A percentile compares a stretch with the other conserved stretches of the same genome.
phyloP scores from a whole-genome alignment of 2,888 invertebrate genomes.

The Dione juno region DNA sequence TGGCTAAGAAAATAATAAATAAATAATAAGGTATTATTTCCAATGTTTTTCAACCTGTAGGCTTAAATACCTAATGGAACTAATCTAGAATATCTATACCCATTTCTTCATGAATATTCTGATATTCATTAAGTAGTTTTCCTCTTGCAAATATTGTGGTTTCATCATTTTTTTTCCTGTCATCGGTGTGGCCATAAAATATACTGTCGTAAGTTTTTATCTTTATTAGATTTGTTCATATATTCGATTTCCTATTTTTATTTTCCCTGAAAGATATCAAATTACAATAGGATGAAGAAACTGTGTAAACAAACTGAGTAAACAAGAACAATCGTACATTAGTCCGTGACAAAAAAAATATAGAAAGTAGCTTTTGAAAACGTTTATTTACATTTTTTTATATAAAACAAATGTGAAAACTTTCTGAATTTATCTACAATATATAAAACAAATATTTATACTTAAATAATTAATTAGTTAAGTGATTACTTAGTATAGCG shows the following conservation, averaged over 20 bases:
- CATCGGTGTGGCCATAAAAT: slow-evolving; percentile 12
- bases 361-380: no score
- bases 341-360: no score
- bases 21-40: background rate
- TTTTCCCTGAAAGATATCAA: background rate
- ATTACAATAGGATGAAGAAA: background rate
- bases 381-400: no score
- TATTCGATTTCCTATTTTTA: background rate
- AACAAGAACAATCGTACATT: no score
- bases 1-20: background rate
- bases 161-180: slow-evolving; percentile 23
- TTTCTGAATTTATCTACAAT: no score
- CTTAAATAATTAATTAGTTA: no score
- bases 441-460: no score
- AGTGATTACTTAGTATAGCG: no score
- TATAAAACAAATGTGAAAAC: no score
- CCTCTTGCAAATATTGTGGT: slow-evolving; percentile 13
- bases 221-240: background rate
- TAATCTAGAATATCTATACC: slow-evolving; percentile 1
- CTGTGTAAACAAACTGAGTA: no score
- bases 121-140: slow-evolving; percentile 1
- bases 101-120: slow-evolving; percentile 17
- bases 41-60: background rate
- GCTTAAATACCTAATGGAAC: background rate
- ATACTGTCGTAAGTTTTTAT: background rate